Evolutionary conservation across 2,888 invertebrate genomes (phyloP).

Genomic region (Rhaphigaster nebulosa): DNA sequence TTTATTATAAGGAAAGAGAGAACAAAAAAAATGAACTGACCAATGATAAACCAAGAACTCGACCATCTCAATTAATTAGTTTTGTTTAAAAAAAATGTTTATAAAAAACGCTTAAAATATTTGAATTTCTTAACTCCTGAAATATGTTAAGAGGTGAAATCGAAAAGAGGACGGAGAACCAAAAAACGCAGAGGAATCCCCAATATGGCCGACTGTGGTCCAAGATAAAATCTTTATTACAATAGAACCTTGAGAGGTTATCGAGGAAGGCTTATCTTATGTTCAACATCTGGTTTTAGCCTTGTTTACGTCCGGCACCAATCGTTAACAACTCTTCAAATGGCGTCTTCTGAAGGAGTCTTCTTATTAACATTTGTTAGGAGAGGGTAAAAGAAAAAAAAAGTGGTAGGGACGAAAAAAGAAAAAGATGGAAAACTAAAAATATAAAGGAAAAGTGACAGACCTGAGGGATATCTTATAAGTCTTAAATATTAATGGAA

Average conservation of each 20-base stretch:
- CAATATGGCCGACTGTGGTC: conserved; percentile 42
- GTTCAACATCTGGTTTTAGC: conserved; percentile 45
- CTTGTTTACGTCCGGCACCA: conserved; percentile 49
- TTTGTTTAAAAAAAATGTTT: background rate
- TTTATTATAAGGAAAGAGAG: too few species aligned
- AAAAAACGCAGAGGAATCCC: conserved; percentile 28
- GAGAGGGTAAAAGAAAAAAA: conserved; percentile 4
- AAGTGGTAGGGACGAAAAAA: background rate
- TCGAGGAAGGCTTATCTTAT: conserved; percentile 25
- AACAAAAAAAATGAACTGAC: too few species aligned
- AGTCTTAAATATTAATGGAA: conserved; percentile 2
- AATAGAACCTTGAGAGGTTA: conserved; percentile 44
- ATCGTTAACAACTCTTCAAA: conserved; percentile 50
- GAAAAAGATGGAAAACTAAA: background rate
- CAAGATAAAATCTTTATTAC: conserved; percentile 48
- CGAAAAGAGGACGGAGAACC: background rate
- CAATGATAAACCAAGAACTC: too few species aligned
- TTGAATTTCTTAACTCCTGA: background rate
- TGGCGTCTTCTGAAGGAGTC: conserved; percentile 48
- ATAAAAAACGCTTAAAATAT: background rate
- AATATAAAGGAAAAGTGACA: background rate
- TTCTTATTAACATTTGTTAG: conserved; percentile 41
- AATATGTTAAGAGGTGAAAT: conserved; percentile 24
- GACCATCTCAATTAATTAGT: background rate
- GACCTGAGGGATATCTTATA: background rate